Conservation (phyloP, 2,888 invertebrate genomes). For the Melipona bicolor region DNA sequence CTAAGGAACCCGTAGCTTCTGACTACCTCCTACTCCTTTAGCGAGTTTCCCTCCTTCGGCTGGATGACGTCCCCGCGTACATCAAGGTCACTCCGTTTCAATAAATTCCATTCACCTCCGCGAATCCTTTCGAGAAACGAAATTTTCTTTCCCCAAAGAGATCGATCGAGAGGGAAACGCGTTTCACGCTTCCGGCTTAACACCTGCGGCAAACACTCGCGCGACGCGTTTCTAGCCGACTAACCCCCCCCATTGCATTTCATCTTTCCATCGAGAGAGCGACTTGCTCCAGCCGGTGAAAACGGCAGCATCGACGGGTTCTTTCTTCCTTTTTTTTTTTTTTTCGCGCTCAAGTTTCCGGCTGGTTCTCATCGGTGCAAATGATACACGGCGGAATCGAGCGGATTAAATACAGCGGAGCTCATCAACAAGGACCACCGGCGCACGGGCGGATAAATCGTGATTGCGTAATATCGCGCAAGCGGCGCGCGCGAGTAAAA, state of each 20-base stretch:
- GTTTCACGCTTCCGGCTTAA: neutral
- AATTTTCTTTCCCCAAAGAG: no score
- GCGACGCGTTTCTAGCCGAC: neutral
- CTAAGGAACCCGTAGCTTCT: constrained; percentile 7
- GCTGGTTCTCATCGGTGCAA: constrained; percentile 51
- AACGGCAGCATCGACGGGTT: constrained; percentile 21
- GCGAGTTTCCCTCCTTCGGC: neutral
- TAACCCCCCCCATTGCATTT: neutral
- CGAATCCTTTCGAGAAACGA: no score
- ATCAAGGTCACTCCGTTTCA: no score
- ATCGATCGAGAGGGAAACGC: no score
- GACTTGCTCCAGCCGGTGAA: neutral
- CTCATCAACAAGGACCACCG: constrained; percentile 59
- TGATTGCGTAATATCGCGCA: constrained; percentile 78
- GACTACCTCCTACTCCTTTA: constrained; percentile 1
- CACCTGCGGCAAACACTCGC: neutral
- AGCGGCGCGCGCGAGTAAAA: constrained; percentile 70
- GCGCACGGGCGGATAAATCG: constrained; percentile 65
- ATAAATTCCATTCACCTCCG: no score
- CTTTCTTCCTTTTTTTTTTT: no score
- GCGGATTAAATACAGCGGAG: constrained; percentile 66
- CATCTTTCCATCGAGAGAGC: neutral
- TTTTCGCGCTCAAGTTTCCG: constrained; percentile 25
- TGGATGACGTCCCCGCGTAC: no score
- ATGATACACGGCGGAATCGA: constrained; percentile 51